Evolutionary conservation across 2,113 vertebrate genomes (phyloP), one percentile per base, ranked within the genome.

Genomic region (Chrysochloris asiatica): DNA sequence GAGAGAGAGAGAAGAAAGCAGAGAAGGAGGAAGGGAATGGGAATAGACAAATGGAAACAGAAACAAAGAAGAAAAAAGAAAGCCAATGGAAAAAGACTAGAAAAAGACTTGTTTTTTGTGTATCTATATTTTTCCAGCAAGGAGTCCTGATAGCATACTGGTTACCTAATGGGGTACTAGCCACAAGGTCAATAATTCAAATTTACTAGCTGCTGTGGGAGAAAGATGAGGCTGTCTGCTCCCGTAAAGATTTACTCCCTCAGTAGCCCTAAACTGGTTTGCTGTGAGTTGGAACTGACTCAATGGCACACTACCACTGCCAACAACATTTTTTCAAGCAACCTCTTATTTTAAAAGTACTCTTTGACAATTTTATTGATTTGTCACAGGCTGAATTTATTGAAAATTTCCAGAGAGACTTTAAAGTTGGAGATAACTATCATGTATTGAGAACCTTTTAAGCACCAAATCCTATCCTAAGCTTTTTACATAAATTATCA

Each of bases 61-160:
- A 82, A 87, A 79, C 17, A 76, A 83, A 54, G 12, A 84, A 45
- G 79, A 87, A 79, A 12, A 76, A 83, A 54, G 12, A 84, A 45
- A 56, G 33, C 43, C 28, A 65, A 61, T 45, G 54, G 48, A 69
- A n/a, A 79, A 52, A 92, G 36, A 77, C 10, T 16, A 10, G n/a
- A n/a, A n/a, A n/a, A n/a, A n/a, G n/a, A n/a, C n/a, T 21, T 84
- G 43, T 79, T 59, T 59, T 72, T 24, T 33, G 7, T 13, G 4
- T 79, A 43, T 78, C 33, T 65, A n/a, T n/a, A n/a, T n/a, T n/a
- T n/a, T n/a, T n/a, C n/a, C n/a, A n/a, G n/a, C n/a, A n/a, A n/a
- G n/a, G n/a, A n/a, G n/a, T n/a, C n/a, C n/a, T n/a, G n/a, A n/a
- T n/a, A n/a, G n/a, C n/a, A n/a, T n/a, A n/a, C n/a, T n/a, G n/a